A percentile compares a stretch with the other conserved stretches of the same genome.
Conservation (phyloP, 2,888 invertebrate species). For the Gymnosoma rotundatum region DNA sequence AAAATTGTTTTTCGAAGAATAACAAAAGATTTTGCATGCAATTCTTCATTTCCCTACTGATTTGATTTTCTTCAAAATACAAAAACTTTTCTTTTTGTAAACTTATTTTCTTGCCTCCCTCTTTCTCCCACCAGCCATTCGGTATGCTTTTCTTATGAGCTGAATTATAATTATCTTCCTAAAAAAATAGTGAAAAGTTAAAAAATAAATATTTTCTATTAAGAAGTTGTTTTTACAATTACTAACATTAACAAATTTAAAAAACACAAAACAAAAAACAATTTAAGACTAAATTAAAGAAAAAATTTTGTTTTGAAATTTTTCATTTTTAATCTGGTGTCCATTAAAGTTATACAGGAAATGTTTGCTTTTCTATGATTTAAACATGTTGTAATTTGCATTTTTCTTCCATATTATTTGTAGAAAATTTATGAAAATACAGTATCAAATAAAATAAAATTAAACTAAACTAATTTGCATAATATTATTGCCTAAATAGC, state of each 20-base stretch:
- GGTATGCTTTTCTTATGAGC: background rate
- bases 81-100: no score
- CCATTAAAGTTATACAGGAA: background rate
- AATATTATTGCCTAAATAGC: constrained; percentile 7
- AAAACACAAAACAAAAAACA: background rate
- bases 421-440: constrained; percentile 6
- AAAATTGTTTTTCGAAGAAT: no score
- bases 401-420: background rate
- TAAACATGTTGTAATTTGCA: background rate
- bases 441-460: constrained; percentile 20
- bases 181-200: no score
- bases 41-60: no score
- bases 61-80: no score
- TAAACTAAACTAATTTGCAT: constrained; percentile 31
- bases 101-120: no score
- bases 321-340: background rate
- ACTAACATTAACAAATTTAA: no score
- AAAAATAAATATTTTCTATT: no score
- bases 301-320: background rate
- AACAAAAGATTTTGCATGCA: no score
- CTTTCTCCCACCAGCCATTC: no score
- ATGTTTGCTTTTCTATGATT: background rate
- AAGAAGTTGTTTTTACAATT: no score
- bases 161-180: background rate
- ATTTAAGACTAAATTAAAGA: background rate